Conservation (phyloP, 2,888 invertebrate genomes). For the Plusia festucae region DNA sequence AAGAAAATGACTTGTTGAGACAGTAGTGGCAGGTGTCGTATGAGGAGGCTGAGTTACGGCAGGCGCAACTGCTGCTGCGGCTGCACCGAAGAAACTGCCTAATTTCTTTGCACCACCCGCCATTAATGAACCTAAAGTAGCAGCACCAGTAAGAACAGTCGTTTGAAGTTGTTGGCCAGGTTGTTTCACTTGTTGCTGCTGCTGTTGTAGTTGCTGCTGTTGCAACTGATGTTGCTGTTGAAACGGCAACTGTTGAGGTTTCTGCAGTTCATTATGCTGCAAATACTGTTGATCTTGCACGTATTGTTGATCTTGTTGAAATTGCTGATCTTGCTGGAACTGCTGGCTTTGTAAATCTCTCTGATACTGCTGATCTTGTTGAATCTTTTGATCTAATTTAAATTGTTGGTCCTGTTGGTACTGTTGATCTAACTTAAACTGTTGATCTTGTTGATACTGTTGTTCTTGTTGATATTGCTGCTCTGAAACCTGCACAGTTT, state of each 20-base stretch:
- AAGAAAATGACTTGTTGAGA: constrained; percentile 68
- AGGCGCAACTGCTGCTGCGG: constrained; percentile 84
- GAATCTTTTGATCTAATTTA: constrained; percentile 59
- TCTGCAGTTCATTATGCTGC: constrained; percentile 61
- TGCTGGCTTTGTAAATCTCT: constrained; percentile 64
- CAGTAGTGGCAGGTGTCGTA: constrained; percentile 62
- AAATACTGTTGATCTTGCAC: constrained; percentile 63
- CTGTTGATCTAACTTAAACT: constrained; percentile 61
- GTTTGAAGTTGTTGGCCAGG: constrained; percentile 82
- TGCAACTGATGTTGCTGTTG: constrained; percentile 66
- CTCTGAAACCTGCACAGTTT: constrained; percentile 61
- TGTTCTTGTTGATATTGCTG: constrained; percentile 62
- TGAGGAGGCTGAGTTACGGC: constrained; percentile 69
- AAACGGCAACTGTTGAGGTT: constrained; percentile 65
- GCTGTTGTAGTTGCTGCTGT: constrained; percentile 73
- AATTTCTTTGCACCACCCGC: constrained; percentile 87
- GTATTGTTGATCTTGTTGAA: constrained; percentile 68
- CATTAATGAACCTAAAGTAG: constrained; percentile 86
- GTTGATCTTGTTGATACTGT: constrained; percentile 63
- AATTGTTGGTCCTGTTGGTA: constrained; percentile 67
- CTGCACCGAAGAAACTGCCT: constrained; percentile 86
- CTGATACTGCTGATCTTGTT: constrained; percentile 65
- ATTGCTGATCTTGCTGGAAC: constrained; percentile 61
- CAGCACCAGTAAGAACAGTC: constrained; percentile 83
- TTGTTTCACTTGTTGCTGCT: constrained; percentile 77